Conservation (phyloP, 2,113 vertebrate genomes). For the Otolemur garnettii region DNA sequence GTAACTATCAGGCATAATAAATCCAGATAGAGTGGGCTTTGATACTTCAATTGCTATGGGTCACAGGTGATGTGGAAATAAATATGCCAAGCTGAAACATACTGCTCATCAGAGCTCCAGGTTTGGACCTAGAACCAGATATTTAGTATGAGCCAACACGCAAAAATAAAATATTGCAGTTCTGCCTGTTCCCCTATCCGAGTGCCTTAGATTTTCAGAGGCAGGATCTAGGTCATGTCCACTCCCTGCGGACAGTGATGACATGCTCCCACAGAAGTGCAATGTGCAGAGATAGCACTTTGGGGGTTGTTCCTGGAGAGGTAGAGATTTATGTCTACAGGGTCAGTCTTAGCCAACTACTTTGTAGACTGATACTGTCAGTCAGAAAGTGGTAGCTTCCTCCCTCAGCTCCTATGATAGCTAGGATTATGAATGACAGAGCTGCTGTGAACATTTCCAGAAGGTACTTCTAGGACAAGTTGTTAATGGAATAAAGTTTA, state of each 20-base stretch:
- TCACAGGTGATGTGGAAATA: background rate
- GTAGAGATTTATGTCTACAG: background rate
- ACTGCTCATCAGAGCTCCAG: background rate
- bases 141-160: background rate
- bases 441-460: conserved; percentile 31
- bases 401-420: background rate
- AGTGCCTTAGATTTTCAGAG: conserved; percentile 49
- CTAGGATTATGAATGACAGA: background rate
- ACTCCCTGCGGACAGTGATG: background rate
- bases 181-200: background rate
- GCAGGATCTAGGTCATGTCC: background rate
- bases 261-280: background rate
- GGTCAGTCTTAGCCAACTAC: background rate
- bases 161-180: background rate
- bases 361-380: conserved; percentile 3
- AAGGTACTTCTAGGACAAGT: background rate
- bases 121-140: background rate
- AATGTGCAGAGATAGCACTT: background rate
- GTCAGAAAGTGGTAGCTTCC: conserved; percentile 9
- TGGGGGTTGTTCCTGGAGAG: background rate
- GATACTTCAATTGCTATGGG: background rate
- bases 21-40: background rate
- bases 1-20: background rate
- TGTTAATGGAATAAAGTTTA: background rate
- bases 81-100: conserved; percentile 15